Conservation (phyloP, 2,888 invertebrate species). For the Drosophila antonietae region DNA sequence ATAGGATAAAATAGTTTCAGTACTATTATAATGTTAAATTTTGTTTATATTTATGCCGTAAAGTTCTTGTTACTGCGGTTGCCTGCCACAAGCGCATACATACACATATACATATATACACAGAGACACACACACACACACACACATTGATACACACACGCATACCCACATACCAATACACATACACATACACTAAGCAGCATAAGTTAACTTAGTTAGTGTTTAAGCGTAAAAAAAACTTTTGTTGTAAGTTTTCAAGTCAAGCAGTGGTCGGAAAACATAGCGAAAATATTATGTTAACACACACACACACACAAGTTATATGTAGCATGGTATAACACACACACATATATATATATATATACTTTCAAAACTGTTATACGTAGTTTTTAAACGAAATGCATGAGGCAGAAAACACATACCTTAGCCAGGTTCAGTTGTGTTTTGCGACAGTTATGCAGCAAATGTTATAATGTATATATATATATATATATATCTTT, state of each 20-base stretch:
- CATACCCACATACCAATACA: constrained; percentile 11
- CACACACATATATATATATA: not conserved
- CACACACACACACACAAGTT: not conserved
- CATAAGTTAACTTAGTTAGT: constrained; percentile 42
- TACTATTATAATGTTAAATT: constrained; percentile 7
- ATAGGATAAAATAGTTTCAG: constrained; percentile 11
- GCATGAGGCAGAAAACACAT: not conserved
- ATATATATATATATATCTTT: constrained; percentile 28
- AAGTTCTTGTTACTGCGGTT: constrained; percentile 11
- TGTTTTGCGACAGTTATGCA: constrained; percentile 18
- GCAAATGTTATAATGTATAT: constrained; percentile 19
- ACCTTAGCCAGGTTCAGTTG: constrained; percentile 8
- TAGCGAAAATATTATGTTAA: constrained; percentile 21
- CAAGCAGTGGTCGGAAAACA: constrained; percentile 12
- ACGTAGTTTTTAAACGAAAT: constrained; percentile 3
- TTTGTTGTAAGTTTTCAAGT: constrained; percentile 23
- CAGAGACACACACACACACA: not conserved
- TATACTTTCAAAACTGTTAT: constrained; percentile 29
- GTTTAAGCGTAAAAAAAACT: constrained; percentile 5
- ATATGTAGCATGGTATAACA: constrained; percentile 20
- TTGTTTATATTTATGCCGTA: constrained; percentile 16
- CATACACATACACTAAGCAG: constrained; percentile 27
- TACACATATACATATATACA: constrained; percentile 2
- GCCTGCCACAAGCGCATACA: not conserved
- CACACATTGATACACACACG: constrained; percentile 2